phyloP scores from a whole-genome alignment of 2,113 vertebrate species.

The Gavialis gangeticus region DNA sequence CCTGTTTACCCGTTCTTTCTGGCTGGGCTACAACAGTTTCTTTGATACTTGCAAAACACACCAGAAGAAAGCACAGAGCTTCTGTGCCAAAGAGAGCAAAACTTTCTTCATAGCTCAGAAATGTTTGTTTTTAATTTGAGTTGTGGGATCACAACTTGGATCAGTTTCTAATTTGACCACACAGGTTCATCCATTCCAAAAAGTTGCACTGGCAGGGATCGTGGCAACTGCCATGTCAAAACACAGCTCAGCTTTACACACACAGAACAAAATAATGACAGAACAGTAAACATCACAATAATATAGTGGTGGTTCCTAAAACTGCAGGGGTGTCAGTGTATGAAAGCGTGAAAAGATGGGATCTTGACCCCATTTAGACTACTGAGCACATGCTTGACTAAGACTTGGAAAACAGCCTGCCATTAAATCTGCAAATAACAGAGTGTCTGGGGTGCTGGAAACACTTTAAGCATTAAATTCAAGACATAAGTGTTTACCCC shows the following conservation, averaged over 20 bases:
- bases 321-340: not conserved
- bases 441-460: not conserved
- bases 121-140: not conserved
- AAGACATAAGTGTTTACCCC: not conserved
- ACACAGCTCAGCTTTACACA: not conserved
- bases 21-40: not conserved
- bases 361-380: not conserved
- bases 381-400: slow-evolving; percentile 37
- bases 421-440: fast-evolving
- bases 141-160: slow-evolving; percentile 7
- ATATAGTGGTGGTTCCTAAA: slow-evolving; percentile 4
- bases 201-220: not conserved
- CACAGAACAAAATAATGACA: not conserved
- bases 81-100: not conserved
- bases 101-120: not conserved
- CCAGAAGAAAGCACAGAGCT: not conserved
- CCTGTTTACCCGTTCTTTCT: not conserved
- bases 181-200: not conserved
- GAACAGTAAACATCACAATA: not conserved
- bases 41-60: not conserved
- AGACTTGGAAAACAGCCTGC: not conserved
- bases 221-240: not conserved
- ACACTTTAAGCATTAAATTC: not conserved
- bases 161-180: slow-evolving; percentile 9
- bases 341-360: not conserved